These are phyloP conservation scores for Aspidapion aeneum DNA, from an alignment of 2,888 invertebrate genomes.

Conservation along the genomic window DNA sequence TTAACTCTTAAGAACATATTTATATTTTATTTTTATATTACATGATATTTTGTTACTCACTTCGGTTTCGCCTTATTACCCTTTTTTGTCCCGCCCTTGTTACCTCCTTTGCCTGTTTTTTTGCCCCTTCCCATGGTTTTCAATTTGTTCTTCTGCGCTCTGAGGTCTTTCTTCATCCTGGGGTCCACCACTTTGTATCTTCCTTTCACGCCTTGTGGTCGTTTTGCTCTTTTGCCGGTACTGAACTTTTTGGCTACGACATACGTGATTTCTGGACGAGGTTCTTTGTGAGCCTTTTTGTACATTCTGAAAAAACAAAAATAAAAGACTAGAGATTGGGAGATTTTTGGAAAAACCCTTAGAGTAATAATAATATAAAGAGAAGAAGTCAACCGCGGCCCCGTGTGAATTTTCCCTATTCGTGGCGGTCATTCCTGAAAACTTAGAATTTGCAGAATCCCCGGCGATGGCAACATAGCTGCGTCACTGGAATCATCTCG, in stretches of 20 bases:
- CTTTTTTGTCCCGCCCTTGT: background rate
- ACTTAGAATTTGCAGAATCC: too few relatives aligned
- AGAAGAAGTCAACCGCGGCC: too few relatives aligned
- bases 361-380: too few relatives aligned
- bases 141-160: constrained; percentile 56
- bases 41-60: too few relatives aligned
- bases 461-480: too few relatives aligned
- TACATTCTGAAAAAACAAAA: constrained; percentile 72
- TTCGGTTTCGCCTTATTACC: too few relatives aligned
- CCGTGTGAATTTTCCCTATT: too few relatives aligned
- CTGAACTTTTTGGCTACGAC: constrained; percentile 90
- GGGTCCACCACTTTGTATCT: constrained; percentile 94
- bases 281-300: constrained; percentile 80
- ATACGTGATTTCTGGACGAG: constrained; percentile 88
- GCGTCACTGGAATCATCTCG: too few relatives aligned
- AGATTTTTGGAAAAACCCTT: too few relatives aligned
- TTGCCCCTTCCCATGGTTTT: constrained; percentile 38
- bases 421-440: too few relatives aligned
- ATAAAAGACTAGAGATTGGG: constrained; percentile 22
- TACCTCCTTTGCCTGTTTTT: constrained; percentile 31
- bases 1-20: too few relatives aligned
- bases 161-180: constrained; percentile 91
- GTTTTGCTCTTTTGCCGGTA: constrained; percentile 68
- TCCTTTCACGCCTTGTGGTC: constrained; percentile 89
- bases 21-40: too few relatives aligned